A percentile compares a stretch with the other conserved stretches of the same genome.
Evolutionary conservation across 2,113 vertebrate genomes (phyloP).

Genomic region (Pangasianodon gigas): DNA sequence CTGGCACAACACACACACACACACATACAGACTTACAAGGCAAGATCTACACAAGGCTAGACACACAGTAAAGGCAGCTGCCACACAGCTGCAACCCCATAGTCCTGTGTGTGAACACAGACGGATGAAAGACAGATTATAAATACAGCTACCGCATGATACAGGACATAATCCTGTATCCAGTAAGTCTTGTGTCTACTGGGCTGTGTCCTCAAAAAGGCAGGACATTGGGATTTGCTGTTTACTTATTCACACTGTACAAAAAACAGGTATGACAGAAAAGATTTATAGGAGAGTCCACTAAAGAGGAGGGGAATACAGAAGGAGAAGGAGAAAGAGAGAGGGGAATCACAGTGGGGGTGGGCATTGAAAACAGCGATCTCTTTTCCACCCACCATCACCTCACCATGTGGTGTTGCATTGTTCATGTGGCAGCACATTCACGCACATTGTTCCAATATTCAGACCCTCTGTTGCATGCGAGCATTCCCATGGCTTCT

Average conservation of each 20-base stretch:
- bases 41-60: conserved; percentile 35
- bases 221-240: conserved; percentile 32
- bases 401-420: conserved; percentile 50
- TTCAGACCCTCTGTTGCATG: conserved; percentile 46
- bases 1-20: conserved; percentile 27
- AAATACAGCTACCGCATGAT: conserved; percentile 45
- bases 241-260: conserved; percentile 25
- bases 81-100: conserved; percentile 50
- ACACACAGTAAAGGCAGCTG: conserved; percentile 41
- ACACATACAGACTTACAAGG: conserved; percentile 31
- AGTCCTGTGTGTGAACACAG: conserved; percentile 42
- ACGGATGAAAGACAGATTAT: conserved; percentile 44
- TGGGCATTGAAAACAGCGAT: conserved; percentile 42
- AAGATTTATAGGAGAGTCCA: conserved; percentile 25
- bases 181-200: conserved; percentile 16
- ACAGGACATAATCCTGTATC: conserved; percentile 40
- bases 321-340: not conserved
- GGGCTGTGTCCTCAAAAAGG: conserved; percentile 12
- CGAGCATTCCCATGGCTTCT: conserved; percentile 50
- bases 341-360: conserved; percentile 36
- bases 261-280: conserved; percentile 29
- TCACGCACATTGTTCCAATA: conserved; percentile 48
- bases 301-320: conserved; percentile 15
- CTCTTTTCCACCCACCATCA: conserved; percentile 41
- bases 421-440: conserved; percentile 53